Evolutionary conservation across 2,113 vertebrate genomes (phyloP), one percentile per base, ranked within the genome.

Genomic region (Vanacampus margaritifer): DNA sequence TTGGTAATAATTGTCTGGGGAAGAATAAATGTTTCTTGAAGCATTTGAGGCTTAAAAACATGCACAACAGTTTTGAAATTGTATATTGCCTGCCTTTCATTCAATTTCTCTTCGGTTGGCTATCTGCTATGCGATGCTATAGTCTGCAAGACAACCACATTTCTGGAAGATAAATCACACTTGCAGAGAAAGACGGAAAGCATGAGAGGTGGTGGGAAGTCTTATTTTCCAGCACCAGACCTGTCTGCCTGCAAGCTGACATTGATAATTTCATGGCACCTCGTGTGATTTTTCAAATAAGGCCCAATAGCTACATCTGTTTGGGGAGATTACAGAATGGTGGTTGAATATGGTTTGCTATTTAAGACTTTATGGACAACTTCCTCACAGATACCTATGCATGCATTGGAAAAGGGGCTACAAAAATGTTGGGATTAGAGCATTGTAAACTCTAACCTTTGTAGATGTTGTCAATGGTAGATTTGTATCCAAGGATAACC

Each of bases 211-310:
- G 37, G 32, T 39, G 45, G 35, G 26, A 6, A 50, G 53, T 71
- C 60, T 86, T 67, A 67, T 81, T 69, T 65, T 50, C 68, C 67
- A 59, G 81, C 71, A 41, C 8, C 51, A 83, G 69, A 80, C 63
- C 67, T 36, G 57, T 75, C 78, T 83, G 85, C 84, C 89, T 91
- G 85, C 86, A 82, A 91, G 88, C 90, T 88, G 84, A 88, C 87
- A 89, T 80, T 87, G 91, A 91, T 90, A 86, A 91, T 93, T 92
- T 93, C 89, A 92, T 90, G 88, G 85, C 86, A 87, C 75, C 87
- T 92, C 90, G 88, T 85, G 76, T 86, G 79, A 79, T 80, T 88
- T 84, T 85, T 87, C 73, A 89, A 90, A 92, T 87, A 37, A 89
- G 78, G 79, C 81, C 83, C 86, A 86, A 78, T 87, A 65, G 79